A percentile compares a stretch with the other conserved stretches of the same genome.
Evolutionary conservation across 2,888 invertebrate genomes (phyloP).

Genomic region (Ochlodes sylvanus): DNA sequence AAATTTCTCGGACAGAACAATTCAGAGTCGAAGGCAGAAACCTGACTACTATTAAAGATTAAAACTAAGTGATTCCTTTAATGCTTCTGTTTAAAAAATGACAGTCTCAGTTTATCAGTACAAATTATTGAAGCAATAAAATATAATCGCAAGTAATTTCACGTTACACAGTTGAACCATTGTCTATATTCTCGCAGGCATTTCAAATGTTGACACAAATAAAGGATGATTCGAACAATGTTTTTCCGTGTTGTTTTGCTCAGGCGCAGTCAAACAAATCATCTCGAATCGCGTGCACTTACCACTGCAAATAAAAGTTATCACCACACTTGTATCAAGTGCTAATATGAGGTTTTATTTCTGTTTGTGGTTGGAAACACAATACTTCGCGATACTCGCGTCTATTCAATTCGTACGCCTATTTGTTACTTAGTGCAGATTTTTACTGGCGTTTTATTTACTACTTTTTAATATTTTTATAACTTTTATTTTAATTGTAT

Average conservation of each 20-base stretch:
- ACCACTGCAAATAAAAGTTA: conserved; percentile 53
- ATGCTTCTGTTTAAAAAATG: too few relatives aligned
- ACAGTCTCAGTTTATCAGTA: too few relatives aligned
- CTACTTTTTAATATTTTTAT: not conserved
- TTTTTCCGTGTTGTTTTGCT: conserved; percentile 24
- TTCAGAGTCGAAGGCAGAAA: too few relatives aligned
- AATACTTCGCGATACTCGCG: conserved; percentile 22
- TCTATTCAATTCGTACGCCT: conserved; percentile 12
- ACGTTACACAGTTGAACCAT: not conserved
- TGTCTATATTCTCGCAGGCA: not conserved
- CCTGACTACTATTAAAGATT: too few relatives aligned
- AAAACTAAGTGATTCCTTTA: too few relatives aligned
- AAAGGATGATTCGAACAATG: conserved; percentile 19
- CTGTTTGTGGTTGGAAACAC: conserved; percentile 41
- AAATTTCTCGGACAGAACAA: too few relatives aligned
- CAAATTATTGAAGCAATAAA: too few relatives aligned
- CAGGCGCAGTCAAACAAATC: conserved; percentile 43
- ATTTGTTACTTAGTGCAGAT: conserved; percentile 10
- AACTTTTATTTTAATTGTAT: not conserved
- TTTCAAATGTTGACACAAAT: conserved; percentile 5
- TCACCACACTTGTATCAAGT: conserved; percentile 43
- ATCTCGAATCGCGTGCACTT: conserved; percentile 59
- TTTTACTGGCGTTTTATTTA: not conserved
- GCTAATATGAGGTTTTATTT: conserved; percentile 39
- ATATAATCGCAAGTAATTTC: not conserved